These are phyloP conservation scores for Morpho deidamia DNA, from an alignment of 2,888 invertebrate species.

Conservation along the genomic window DNA sequence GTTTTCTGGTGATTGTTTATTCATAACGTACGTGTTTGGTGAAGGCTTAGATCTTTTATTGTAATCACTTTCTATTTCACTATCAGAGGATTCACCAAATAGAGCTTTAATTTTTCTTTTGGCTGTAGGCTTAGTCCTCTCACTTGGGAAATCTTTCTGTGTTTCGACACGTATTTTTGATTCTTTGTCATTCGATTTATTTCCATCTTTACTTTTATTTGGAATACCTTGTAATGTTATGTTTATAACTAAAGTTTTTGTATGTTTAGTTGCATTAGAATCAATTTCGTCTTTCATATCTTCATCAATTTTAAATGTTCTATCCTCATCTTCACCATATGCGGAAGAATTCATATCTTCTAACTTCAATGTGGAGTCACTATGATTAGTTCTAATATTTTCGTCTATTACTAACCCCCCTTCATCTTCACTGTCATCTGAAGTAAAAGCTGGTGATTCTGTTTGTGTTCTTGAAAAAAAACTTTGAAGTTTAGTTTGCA, in stretches of 20 bases:
- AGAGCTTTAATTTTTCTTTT: constrained; percentile 70
- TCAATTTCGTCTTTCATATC: constrained; percentile 15
- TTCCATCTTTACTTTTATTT: constrained; percentile 32
- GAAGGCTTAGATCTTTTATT: constrained; percentile 39
- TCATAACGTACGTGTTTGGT: constrained; percentile 25
- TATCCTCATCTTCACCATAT: constrained; percentile 38
- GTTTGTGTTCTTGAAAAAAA: constrained; percentile 58
- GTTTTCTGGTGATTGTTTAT: constrained; percentile 9
- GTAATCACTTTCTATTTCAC: constrained; percentile 43
- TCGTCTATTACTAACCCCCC: constrained; percentile 52
- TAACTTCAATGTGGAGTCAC: constrained; percentile 40
- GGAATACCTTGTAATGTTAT: constrained; percentile 64
- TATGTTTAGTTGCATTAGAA: constrained; percentile 22
- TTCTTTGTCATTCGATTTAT: constrained; percentile 18
- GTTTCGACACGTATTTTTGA: constrained; percentile 21
- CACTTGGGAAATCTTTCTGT: constrained; percentile 31
- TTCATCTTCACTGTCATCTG: constrained; percentile 51
- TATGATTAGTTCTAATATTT: constrained; percentile 31
- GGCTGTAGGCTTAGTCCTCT: constrained; percentile 43
- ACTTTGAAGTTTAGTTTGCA: constrained; percentile 66
- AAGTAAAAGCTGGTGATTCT: constrained; percentile 34
- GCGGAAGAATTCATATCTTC: constrained; percentile 31
- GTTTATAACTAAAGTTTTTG: constrained; percentile 59
- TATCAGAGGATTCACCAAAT: constrained; percentile 73
- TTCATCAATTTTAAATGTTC: constrained; percentile 44